These are phyloP conservation scores for Lipophrys pholis DNA, from an alignment of 2,113 vertebrate species.

Conservation along the genomic window DNA sequence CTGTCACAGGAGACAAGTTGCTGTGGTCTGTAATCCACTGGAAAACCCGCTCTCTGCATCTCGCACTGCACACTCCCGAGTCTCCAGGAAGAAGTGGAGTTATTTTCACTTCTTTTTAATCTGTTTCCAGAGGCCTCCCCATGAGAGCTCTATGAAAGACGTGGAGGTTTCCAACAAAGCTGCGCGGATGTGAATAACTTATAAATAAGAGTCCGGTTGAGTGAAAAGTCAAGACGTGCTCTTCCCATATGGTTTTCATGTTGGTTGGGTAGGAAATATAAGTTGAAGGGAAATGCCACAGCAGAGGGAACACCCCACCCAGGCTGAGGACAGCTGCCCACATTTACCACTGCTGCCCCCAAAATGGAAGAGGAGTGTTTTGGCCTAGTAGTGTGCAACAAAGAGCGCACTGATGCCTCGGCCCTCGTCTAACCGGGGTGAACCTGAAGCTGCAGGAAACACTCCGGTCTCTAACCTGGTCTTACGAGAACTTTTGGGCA, in stretches of 20 bases:
- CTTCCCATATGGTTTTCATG: constrained; percentile 59
- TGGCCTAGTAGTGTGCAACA: constrained; percentile 52
- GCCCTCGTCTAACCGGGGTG: constrained; percentile 53
- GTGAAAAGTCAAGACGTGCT: constrained; percentile 23
- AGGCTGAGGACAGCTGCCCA: constrained; percentile 55
- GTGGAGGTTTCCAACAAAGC: constrained; percentile 19
- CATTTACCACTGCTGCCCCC: constrained; percentile 57
- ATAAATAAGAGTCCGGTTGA: constrained; percentile 18
- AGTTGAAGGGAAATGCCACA: constrained; percentile 52
- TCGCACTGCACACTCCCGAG: constrained; percentile 1
- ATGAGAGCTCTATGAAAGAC: constrained; percentile 19
- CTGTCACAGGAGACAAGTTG: constrained; percentile 50
- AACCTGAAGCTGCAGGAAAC: constrained; percentile 42
- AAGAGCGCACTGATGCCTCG: constrained; percentile 51
- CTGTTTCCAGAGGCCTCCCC: constrained; percentile 43
- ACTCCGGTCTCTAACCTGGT: constrained; percentile 45
- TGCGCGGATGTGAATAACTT: constrained; percentile 7
- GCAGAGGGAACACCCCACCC: constrained; percentile 62
- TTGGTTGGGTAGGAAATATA: constrained; percentile 29
- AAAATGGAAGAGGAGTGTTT: constrained; percentile 61
- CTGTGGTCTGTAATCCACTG: constrained; percentile 49
- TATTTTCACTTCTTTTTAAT: constrained; percentile 58
- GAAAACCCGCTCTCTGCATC: constrained; percentile 43
- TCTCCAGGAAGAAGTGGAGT: constrained; percentile 5
- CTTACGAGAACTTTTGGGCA: constrained; percentile 32